Evolutionary conservation across 1,140 invertebrate genomes (phyloP), one percentile per base, ranked within the genome.

Genomic region (Ceratitis capitata): DNA sequence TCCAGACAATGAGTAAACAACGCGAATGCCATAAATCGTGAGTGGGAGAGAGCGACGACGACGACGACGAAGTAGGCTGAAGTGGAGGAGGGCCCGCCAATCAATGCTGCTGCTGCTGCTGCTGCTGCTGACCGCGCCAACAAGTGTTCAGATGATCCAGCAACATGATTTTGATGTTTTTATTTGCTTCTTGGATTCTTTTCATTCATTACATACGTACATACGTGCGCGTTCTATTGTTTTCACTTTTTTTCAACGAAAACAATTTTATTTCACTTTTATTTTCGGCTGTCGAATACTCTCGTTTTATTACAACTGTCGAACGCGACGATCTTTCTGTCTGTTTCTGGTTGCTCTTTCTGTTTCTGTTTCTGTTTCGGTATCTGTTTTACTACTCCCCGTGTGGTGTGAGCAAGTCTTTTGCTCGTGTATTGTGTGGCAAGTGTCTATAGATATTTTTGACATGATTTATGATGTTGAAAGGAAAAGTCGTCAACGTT

Each of bases 381-480:
- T n/a, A n/a, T n/a, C n/a, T n/a, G n/a, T n/a, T n/a, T n/a, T n/a
- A n/a, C n/a, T n/a, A n/a, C n/a, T 69, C 16, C 7, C 10, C 29
- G 29, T 23, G 35, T 26, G 14, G 16, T 35, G 29, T 69, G 64
- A 61, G 35, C 26, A 69, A 69, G 64, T 69, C 16, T 32, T 69
- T 69, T 35, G 35, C 26, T 16, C n/a, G 16, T 56, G 51, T 56
- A 6, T 5, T 47, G 45, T 12, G 45, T 47, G 45, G 45, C 6
- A 6, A 7, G 47, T n/a, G n/a, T n/a, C n/a, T 47, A 5, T 47
- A 47, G 19, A 56, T 42, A 64, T 39, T 64, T 84, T 45, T 56
- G 56, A 84, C 83, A 84, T 84, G 83, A 84, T 84, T 84, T 84
- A 84, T 84, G 56, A 84, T 56, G 83, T 84, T 61, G 83, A 64